Percentiles rank a stretch among this genome's conserved stretches.
Evolutionary conservation across 2,888 invertebrate genomes (phyloP).

Genomic region (Drosophila anomelani): DNA sequence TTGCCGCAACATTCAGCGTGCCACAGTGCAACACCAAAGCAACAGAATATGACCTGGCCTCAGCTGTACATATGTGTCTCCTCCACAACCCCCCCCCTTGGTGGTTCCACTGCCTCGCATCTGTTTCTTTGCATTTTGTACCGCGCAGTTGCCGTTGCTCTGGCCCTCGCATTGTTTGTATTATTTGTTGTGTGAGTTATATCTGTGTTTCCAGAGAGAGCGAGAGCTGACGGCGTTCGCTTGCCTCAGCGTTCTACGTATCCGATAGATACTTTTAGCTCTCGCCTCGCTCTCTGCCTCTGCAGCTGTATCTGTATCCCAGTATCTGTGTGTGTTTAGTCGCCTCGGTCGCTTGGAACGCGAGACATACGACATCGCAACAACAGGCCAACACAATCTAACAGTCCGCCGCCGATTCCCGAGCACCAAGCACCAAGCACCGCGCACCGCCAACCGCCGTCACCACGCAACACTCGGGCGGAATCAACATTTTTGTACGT

Average conservation of each 20-base stretch:
- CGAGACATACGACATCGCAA: slow-evolving; percentile 77
- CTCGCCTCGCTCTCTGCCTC: slow-evolving; percentile 19
- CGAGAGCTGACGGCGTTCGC: slow-evolving; percentile 38
- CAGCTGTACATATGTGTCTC: slow-evolving; percentile 9
- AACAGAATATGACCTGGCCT: slow-evolving; percentile 55
- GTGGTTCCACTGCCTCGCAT: slow-evolving; percentile 48
- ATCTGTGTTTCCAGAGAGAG: slow-evolving; percentile 37
- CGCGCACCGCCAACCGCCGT: slow-evolving; percentile 1
- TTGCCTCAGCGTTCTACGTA: slow-evolving; percentile 77
- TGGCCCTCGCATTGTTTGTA: slow-evolving; percentile 72
- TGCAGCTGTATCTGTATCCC: slow-evolving; percentile 44
- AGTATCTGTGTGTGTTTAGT: slow-evolving; percentile 79
- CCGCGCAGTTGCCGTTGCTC: slow-evolving; percentile 76
- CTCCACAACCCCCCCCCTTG: slow-evolving; percentile 46
- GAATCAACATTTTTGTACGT: slow-evolving; percentile 69
- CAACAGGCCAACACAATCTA: slow-evolving; percentile 60
- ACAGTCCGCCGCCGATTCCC: slow-evolving; percentile 36
- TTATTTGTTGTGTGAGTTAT: slow-evolving; percentile 66
- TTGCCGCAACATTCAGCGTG: not conserved
- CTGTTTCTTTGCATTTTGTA: slow-evolving; percentile 76
- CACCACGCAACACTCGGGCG: slow-evolving; percentile 35
- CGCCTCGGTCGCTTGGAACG: slow-evolving; percentile 82
- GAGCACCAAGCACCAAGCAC: slow-evolving; percentile 16
- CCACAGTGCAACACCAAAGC: slow-evolving; percentile 40
- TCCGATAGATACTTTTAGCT: slow-evolving; percentile 71